A percentile compares a stretch with the other conserved stretches of the same genome.
Conservation (phyloP, 2,113 vertebrate genomes). For the Tyrannus savana region DNA sequence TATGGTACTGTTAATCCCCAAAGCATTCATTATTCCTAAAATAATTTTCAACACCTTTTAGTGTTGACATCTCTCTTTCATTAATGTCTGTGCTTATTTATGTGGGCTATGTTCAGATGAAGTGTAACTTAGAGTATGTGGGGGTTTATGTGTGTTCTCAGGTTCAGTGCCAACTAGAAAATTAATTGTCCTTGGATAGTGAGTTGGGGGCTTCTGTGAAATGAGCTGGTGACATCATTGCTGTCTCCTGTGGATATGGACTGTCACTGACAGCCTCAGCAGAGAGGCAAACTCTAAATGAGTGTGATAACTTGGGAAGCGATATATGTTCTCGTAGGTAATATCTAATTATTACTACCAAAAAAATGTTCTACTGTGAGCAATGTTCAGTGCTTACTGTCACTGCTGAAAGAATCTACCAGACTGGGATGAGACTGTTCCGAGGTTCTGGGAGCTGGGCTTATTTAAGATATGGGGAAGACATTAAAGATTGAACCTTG, state of each 20-base stretch:
- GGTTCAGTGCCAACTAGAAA: not conserved
- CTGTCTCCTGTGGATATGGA: not conserved
- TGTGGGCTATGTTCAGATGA: not conserved
- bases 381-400: not conserved
- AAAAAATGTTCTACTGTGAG: not conserved
- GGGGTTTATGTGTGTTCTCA: not conserved
- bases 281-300: not conserved
- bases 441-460: not conserved
- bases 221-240: not conserved
- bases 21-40: conserved; percentile 27
- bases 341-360: not conserved
- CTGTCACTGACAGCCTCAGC: not conserved
- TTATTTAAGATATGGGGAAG: not conserved
- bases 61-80: not conserved
- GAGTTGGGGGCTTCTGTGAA: not conserved
- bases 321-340: not conserved
- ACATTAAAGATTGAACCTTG: not conserved
- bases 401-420: not conserved
- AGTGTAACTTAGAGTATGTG: not conserved
- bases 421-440: not conserved
- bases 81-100: not conserved
- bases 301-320: not conserved
- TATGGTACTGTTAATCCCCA: conserved; percentile 53
- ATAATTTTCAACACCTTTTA: conserved; percentile 40
- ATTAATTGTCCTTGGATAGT: not conserved